phyloP scores from a whole-genome alignment of 2,797 vertebrate genomes.

The Choloepus didactylus region DNA sequence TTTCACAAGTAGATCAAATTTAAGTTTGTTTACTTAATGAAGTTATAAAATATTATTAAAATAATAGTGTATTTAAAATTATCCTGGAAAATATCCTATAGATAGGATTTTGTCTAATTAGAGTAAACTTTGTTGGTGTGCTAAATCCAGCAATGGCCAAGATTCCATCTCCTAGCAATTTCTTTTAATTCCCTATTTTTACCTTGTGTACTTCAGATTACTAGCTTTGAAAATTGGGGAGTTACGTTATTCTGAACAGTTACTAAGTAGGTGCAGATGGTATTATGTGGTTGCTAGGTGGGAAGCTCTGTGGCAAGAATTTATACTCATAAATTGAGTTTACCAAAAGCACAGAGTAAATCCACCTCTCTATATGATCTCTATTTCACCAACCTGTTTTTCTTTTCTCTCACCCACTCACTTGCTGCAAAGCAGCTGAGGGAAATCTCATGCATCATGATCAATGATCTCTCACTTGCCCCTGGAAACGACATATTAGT shows the following conservation, averaged over 20 bases:
- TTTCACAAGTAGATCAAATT: background rate
- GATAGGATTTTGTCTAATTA: background rate
- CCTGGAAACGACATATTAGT: constrained; percentile 69
- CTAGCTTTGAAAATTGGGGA: constrained; percentile 64
- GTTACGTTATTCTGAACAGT: constrained; percentile 64
- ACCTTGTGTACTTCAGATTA: constrained; percentile 14
- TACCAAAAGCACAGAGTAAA: background rate
- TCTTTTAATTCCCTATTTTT: background rate
- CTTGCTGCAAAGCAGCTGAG: constrained; percentile 14
- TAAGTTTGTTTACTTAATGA: constrained; percentile 24
- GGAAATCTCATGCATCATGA: constrained; percentile 49
- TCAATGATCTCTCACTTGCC: constrained; percentile 72
- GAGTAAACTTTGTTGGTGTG: constrained; percentile 20
- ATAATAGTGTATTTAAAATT: background rate
- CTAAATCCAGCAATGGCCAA: background rate
- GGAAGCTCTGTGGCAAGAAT: constrained; percentile 43
- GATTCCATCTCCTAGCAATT: background rate
- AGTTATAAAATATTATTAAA: background rate
- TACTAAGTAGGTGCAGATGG: constrained; percentile 62
- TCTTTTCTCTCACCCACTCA: constrained; percentile 46
- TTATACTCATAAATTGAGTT: constrained; percentile 62
- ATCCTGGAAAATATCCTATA: background rate
- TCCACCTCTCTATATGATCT: constrained; percentile 19
- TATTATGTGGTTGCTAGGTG: constrained; percentile 70
- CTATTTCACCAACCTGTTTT: constrained; percentile 42